These are phyloP conservation scores for Gorsachius goisagi DNA, from an alignment of 2,113 vertebrate genomes.

Conservation along the genomic window DNA sequence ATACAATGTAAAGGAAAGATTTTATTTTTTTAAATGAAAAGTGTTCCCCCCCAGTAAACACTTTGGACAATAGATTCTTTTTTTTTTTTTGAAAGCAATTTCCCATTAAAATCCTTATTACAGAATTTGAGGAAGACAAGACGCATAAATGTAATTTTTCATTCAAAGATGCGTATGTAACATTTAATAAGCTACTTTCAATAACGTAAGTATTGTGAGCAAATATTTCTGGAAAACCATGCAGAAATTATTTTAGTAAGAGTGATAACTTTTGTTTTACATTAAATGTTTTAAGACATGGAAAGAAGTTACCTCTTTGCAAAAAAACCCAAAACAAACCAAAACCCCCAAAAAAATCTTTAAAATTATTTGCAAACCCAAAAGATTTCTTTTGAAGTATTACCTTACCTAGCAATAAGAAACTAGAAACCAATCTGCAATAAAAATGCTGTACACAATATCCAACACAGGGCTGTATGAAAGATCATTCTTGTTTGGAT, in stretches of 20 bases:
- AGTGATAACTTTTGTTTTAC: background rate
- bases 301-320: background rate
- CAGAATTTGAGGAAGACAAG: background rate
- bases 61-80: background rate
- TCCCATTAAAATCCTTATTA: background rate
- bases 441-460: background rate
- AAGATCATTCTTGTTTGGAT: background rate
- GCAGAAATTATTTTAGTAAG: background rate
- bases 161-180: background rate
- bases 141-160: background rate
- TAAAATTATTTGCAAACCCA: background rate
- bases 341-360: background rate
- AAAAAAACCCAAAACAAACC: no score
- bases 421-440: background rate
- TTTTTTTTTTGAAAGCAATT: background rate
- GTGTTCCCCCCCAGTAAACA: background rate
- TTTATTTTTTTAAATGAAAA: background rate
- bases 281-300: background rate
- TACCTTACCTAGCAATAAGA: background rate
- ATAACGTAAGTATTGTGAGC: background rate
- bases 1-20: background rate
- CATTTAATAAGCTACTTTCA: background rate
- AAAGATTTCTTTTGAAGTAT: background rate
- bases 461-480: background rate
- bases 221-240: background rate